Evolutionary conservation across 2,888 invertebrate species (phyloP).

Genomic region (Drosophila helvetica): DNA sequence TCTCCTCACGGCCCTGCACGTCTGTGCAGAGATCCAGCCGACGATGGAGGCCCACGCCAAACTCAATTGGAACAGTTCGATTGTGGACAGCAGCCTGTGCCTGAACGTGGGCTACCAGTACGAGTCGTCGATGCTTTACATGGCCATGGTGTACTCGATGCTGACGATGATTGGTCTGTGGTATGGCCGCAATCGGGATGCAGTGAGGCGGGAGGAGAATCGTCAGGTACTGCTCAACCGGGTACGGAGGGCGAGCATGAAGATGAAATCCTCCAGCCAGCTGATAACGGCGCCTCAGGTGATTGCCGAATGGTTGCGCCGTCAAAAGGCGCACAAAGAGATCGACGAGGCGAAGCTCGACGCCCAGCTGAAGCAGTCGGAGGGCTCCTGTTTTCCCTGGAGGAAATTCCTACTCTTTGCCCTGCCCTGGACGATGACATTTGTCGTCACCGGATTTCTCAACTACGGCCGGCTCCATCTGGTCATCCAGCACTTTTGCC

Average conservation of each 20-base stretch:
- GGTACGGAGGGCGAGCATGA: not conserved
- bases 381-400: conserved; percentile 25
- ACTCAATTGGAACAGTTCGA: conserved; percentile 38
- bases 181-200: conserved; percentile 34
- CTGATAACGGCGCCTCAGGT: conserved; percentile 19
- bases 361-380: not conserved
- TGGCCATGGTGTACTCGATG: conserved; percentile 47
- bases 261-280: not conserved
- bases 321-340: not conserved
- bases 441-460: conserved; percentile 30
- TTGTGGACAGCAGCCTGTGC: conserved; percentile 40
- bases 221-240: not conserved
- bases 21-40: conserved; percentile 52
- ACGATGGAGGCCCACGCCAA: conserved; percentile 53
- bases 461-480: conserved; percentile 49
- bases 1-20: conserved; percentile 47
- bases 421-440: conserved; percentile 57
- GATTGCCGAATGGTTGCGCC: conserved; percentile 50
- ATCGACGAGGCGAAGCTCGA: not conserved
- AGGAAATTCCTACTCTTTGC: conserved; percentile 25
- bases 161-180: conserved; percentile 52
- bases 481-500: conserved; percentile 61
- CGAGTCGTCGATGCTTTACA: conserved; percentile 41
- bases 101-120: conserved; percentile 59
- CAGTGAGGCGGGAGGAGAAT: not conserved